Percentiles rank a stretch among this genome's conserved stretches.
phyloP scores from a whole-genome alignment of 2,888 invertebrate genomes.

The Neocrepidodera transversa region DNA sequence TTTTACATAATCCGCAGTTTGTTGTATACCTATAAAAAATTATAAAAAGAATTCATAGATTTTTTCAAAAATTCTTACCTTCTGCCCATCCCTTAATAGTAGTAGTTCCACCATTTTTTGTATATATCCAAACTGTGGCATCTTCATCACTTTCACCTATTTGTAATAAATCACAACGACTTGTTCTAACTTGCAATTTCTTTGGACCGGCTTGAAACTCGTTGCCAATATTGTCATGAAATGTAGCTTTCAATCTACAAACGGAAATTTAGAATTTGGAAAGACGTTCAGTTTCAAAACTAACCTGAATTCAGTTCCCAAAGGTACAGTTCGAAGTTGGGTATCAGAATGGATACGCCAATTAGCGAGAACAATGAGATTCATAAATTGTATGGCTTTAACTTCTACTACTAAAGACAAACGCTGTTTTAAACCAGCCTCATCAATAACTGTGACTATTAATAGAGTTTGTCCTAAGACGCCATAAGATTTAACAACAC shows the following conservation, averaged over 20 bases:
- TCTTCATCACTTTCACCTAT: slow-evolving; percentile 61
- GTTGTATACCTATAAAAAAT: slow-evolving; percentile 43
- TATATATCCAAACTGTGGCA: slow-evolving; percentile 60
- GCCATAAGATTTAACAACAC: slow-evolving; percentile 55
- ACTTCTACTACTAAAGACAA: slow-evolving; percentile 63
- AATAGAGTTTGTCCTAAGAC: slow-evolving; percentile 59
- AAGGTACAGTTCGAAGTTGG: slow-evolving; percentile 57
- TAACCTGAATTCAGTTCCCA: slow-evolving; percentile 62
- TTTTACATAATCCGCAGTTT: slow-evolving; percentile 59
- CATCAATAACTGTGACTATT: slow-evolving; percentile 62
- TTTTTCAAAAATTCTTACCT: slow-evolving; percentile 32
- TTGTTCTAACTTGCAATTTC: slow-evolving; percentile 61
- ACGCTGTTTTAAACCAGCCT: slow-evolving; percentile 63
- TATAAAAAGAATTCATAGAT: not conserved
- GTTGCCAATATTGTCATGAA: slow-evolving; percentile 65
- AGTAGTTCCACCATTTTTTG: slow-evolving; percentile 62
- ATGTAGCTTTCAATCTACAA: slow-evolving; percentile 57
- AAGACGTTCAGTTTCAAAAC: not conserved
- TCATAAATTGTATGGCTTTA: slow-evolving; percentile 61
- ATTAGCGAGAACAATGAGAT: slow-evolving; percentile 53
- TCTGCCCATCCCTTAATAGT: slow-evolving; percentile 63
- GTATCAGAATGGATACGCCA: slow-evolving; percentile 52
- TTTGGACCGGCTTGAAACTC: slow-evolving; percentile 63
- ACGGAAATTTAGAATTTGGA: not conserved
- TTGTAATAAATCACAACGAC: slow-evolving; percentile 59